These are phyloP conservation scores for Andrena chrysosceles DNA, from an alignment of 2,888 invertebrate genomes.

Conservation along the genomic window DNA sequence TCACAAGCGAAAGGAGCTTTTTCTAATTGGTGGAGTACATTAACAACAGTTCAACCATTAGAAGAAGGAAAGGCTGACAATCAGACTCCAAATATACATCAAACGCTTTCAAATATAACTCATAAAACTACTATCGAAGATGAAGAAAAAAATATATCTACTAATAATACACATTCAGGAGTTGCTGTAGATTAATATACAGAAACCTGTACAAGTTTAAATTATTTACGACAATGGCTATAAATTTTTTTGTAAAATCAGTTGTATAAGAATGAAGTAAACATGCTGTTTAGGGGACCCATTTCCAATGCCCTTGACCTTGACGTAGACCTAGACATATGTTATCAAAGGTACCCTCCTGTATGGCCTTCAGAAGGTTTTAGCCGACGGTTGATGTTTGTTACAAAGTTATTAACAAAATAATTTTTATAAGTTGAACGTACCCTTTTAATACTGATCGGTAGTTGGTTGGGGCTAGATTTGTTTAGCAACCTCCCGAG, in stretches of 20 bases:
- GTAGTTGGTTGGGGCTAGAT: too few relatives aligned
- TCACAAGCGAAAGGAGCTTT: constrained; percentile 95
- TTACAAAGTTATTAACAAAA: too few relatives aligned
- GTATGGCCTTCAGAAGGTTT: too few relatives aligned
- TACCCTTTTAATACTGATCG: too few relatives aligned
- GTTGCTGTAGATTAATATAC: constrained; percentile 62
- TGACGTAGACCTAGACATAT: too few relatives aligned
- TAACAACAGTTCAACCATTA: constrained; percentile 86
- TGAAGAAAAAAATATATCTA: constrained; percentile 59
- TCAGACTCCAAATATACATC: constrained; percentile 70
- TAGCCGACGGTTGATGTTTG: too few relatives aligned
- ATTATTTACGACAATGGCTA: constrained; percentile 30
- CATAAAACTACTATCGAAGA: constrained; percentile 62
- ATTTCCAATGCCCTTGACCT: too few relatives aligned
- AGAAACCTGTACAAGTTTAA: constrained; percentile 30
- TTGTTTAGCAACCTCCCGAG: too few relatives aligned
- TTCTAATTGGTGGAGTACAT: constrained; percentile 94
- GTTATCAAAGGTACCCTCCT: too few relatives aligned
- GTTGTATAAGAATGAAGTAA: constrained; percentile 14
- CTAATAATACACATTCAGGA: constrained; percentile 60
- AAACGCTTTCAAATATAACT: constrained; percentile 55
- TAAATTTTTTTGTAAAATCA: constrained; percentile 28
- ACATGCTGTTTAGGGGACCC: too few relatives aligned
- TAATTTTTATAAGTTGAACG: too few relatives aligned
- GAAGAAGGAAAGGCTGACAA: constrained; percentile 75